Evolutionary conservation across 2,888 invertebrate genomes (phyloP).

Genomic region (Allolobophora icterica): DNA sequence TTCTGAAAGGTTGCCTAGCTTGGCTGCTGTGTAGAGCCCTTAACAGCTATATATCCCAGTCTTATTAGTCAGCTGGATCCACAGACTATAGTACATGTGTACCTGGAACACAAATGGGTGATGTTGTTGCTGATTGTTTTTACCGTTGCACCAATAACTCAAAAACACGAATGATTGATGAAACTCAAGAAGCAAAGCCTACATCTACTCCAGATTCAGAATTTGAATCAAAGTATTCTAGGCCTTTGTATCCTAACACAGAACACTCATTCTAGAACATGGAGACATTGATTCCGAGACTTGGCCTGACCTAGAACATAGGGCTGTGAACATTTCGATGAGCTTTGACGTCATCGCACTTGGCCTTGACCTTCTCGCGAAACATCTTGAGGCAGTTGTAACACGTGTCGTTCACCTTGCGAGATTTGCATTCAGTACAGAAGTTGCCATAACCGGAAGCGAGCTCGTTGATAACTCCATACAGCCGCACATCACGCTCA

Average conservation of each 20-base stretch:
- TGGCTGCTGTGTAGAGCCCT: too few species aligned
- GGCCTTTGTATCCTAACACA: background rate
- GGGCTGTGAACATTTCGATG: constrained; percentile 37
- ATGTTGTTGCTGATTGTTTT: background rate
- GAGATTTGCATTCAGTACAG: constrained; percentile 51
- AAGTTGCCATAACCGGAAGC: constrained; percentile 51
- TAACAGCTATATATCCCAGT: constrained; percentile 6
- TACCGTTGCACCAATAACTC: background rate
- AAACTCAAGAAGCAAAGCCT: background rate
- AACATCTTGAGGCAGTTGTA: constrained; percentile 52
- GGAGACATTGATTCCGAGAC: background rate
- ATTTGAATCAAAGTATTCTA: constrained; percentile 2
- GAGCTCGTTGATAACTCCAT: constrained; percentile 49
- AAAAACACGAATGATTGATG: background rate
- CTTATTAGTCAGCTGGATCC: background rate
- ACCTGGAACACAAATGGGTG: background rate
- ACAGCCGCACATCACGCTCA: constrained; percentile 48
- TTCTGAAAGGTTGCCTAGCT: too few species aligned
- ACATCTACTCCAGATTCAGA: background rate
- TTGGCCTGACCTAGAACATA: background rate
- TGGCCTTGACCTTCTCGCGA: constrained; percentile 49
- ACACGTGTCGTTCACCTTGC: constrained; percentile 49
- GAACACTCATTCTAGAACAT: background rate
- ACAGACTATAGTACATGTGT: too few species aligned
- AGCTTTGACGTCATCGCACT: constrained; percentile 50